phyloP scores from a whole-genome alignment of 2,888 invertebrate species.

The Melitaea athalia region DNA sequence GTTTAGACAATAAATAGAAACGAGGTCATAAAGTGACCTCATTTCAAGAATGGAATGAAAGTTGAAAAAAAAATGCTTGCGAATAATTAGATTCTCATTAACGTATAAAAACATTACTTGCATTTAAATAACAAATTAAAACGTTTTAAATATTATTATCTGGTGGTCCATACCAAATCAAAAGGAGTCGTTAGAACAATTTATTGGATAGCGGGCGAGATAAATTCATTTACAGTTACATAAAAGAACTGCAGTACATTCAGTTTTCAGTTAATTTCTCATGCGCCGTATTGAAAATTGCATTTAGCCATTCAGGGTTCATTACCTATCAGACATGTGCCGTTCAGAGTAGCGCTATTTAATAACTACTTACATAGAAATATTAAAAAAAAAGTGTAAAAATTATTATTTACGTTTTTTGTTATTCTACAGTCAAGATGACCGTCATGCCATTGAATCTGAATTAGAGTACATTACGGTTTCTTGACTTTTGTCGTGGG shows the following conservation, averaged over 20 bases:
- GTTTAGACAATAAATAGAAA: conserved; percentile 31
- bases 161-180: conserved; percentile 9
- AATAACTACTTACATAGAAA: conserved; percentile 41
- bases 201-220: conserved; percentile 13
- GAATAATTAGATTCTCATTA: background rate
- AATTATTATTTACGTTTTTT: background rate
- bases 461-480: conserved; percentile 21
- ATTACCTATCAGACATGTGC: conserved; percentile 50
- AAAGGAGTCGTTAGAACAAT: conserved; percentile 17
- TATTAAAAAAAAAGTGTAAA: background rate
- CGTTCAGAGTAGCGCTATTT: conserved; percentile 49
- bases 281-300: conserved; percentile 33
- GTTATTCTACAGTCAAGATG: background rate
- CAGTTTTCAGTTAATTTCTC: conserved; percentile 29
- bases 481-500: conserved; percentile 32
- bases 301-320: conserved; percentile 41
- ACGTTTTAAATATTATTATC: background rate
- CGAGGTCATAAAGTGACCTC: conserved; percentile 25
- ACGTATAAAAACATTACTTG: background rate
- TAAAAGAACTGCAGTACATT: conserved; percentile 16
- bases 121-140: background rate
- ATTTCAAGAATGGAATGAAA: conserved; percentile 17
- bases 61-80: background rate
- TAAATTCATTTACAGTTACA: conserved; percentile 18
- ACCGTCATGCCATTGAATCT: conserved; percentile 14